Percentiles rank a stretch among this genome's conserved stretches.
These are phyloP conservation scores for Papilio glaucus DNA, from an alignment of 1,140 invertebrate species.

Conservation along the genomic window DNA sequence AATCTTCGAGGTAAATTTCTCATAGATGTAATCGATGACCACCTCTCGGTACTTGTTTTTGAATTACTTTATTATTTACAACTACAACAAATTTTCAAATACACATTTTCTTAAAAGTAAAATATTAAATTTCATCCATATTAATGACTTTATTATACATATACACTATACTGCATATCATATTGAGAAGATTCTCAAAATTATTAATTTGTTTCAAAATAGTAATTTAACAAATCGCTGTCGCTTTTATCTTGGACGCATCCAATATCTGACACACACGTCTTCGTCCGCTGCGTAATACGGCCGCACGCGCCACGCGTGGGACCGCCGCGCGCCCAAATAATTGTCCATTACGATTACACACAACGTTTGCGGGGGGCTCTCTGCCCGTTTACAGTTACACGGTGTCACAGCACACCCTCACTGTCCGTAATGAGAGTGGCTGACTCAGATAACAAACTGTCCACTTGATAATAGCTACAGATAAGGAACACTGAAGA, in stretches of 20 bases:
- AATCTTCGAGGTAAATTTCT: too few relatives aligned
- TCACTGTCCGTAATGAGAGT: neutral
- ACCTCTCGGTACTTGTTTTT: too few relatives aligned
- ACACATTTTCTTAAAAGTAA: too few relatives aligned
- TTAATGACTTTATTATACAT: too few relatives aligned
- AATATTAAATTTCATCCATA: too few relatives aligned
- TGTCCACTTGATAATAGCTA: neutral
- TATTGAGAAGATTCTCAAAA: neutral
- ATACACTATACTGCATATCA: too few relatives aligned
- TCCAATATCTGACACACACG: constrained; percentile 56
- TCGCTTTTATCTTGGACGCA: constrained; percentile 16
- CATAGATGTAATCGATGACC: too few relatives aligned
- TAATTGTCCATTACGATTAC: constrained; percentile 77
- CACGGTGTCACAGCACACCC: neutral
- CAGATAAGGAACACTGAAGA: neutral
- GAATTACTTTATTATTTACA: too few relatives aligned
- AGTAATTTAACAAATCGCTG: constrained; percentile 30
- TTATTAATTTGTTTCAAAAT: neutral
- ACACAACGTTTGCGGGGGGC: constrained; percentile 43
- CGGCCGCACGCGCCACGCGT: constrained; percentile 77
- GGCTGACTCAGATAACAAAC: constrained; percentile 10
- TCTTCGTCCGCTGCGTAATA: constrained; percentile 59
- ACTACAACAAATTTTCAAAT: too few relatives aligned
- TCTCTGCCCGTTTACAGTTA: constrained; percentile 2
- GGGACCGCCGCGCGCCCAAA: constrained; percentile 76